phyloP scores from a whole-genome alignment of 2,113 vertebrate genomes.

The Polypterus bichir region DNA sequence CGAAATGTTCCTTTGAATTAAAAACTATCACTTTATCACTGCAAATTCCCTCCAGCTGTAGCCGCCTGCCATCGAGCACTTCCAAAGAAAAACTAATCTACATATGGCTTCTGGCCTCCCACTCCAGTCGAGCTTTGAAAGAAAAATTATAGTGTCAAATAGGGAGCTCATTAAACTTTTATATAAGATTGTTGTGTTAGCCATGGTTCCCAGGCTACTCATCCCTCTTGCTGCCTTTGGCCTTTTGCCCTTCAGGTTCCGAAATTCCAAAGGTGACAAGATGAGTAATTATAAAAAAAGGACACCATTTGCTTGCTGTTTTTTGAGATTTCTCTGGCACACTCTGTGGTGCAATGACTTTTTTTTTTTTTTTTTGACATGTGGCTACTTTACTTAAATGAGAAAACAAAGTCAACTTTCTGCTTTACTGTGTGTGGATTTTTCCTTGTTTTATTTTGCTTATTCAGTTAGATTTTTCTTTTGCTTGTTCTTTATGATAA shows the following conservation, averaged over 20 bases:
- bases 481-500: too few relatives aligned
- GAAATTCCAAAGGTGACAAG: slow-evolving; percentile 26
- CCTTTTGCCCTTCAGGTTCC: slow-evolving; percentile 24
- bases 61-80: slow-evolving; percentile 21
- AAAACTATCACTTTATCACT: slow-evolving; percentile 38
- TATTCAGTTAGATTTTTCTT: too few relatives aligned
- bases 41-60: slow-evolving; percentile 26
- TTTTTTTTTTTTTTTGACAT: too few relatives aligned
- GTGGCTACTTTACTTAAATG: too few relatives aligned
- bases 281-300: slow-evolving; percentile 20
- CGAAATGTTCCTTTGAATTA: slow-evolving; percentile 39
- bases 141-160: slow-evolving; percentile 45
- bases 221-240: slow-evolving; percentile 21
- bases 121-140: slow-evolving; percentile 33
- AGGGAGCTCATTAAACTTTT: slow-evolving; percentile 48
- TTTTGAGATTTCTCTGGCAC: too few relatives aligned
- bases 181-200: slow-evolving; percentile 29
- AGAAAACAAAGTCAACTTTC: too few relatives aligned
- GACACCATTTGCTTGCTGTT: neutral
- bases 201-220: slow-evolving; percentile 24
- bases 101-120: slow-evolving; percentile 39
- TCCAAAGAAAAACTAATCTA: slow-evolving; percentile 38
- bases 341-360: too few relatives aligned
- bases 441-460: too few relatives aligned
- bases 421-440: too few relatives aligned